Percentiles rank a stretch among this genome's conserved stretches.
phyloP scores from a whole-genome alignment of 2,797 vertebrate species.

The Tarsius wallacei region DNA sequence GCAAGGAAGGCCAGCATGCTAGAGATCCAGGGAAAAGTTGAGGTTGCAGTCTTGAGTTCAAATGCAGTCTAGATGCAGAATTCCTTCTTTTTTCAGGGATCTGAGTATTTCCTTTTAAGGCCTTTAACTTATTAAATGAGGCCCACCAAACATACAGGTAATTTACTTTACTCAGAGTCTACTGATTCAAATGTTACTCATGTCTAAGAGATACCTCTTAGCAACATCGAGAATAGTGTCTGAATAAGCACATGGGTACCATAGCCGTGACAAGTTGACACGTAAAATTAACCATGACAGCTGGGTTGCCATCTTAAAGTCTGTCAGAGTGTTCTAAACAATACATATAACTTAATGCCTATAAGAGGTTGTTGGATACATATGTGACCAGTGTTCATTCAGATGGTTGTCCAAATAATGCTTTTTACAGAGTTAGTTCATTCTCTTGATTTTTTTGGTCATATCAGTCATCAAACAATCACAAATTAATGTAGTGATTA shows the following conservation, averaged over 20 bases:
- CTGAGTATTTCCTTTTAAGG: neutral
- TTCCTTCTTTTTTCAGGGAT: neutral
- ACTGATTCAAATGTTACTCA: neutral
- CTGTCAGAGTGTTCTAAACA: neutral
- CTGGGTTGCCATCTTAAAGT: neutral
- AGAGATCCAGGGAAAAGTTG: neutral
- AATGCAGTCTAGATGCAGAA: neutral
- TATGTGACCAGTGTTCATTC: neutral
- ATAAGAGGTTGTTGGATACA: neutral
- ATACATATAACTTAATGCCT: neutral
- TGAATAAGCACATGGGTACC: neutral
- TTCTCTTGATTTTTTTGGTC: neutral
- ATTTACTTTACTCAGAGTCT: neutral
- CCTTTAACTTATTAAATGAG: neutral
- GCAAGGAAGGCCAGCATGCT: neutral
- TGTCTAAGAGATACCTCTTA: neutral
- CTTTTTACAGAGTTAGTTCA: neutral
- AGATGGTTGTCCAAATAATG: neutral
- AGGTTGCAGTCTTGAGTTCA: neutral
- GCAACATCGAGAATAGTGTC: neutral
- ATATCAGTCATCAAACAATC: neutral
- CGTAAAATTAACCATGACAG: neutral
- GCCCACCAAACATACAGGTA: neutral
- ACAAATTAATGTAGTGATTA: neutral
- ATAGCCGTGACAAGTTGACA: neutral